Evolutionary conservation across 2,888 invertebrate genomes (phyloP).

Genomic region (Yponomeuta evonymella): DNA sequence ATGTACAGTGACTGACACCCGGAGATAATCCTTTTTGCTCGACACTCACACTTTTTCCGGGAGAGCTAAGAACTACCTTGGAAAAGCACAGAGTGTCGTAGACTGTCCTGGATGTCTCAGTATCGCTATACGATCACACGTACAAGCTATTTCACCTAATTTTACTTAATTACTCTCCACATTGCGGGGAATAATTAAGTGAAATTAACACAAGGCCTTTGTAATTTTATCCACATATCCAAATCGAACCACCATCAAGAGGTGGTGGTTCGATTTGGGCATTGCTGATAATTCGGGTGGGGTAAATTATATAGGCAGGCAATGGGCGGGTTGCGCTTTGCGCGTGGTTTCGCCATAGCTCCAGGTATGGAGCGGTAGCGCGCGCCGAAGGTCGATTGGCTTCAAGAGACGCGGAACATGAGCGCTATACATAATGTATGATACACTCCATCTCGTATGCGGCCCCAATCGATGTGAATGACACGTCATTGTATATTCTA

Average conservation of each 20-base stretch:
- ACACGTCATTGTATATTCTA: constrained; percentile 72
- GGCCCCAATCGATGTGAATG: constrained; percentile 70
- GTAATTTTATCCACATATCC: not conserved
- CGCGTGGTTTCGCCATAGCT: constrained; percentile 26
- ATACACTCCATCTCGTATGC: constrained; percentile 61
- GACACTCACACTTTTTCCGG: no score
- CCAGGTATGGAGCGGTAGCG: constrained; percentile 19
- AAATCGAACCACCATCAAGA: not conserved
- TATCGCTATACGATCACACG: constrained; percentile 19
- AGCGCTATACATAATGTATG: constrained; percentile 59
- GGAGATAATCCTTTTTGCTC: no score
- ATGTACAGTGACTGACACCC: constrained; percentile 15
- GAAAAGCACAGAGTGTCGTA: no score
- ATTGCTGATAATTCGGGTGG: not conserved
- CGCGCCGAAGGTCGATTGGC: constrained; percentile 39
- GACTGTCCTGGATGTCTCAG: not conserved
- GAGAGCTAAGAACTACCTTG: no score
- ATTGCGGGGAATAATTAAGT: constrained; percentile 3
- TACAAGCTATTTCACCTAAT: not conserved
- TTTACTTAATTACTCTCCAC: not conserved
- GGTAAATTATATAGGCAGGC: not conserved
- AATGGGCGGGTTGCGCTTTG: constrained; percentile 17
- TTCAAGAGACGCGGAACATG: constrained; percentile 48
- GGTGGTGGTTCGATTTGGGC: not conserved
- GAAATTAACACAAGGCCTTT: constrained; percentile 7